phyloP scores from a whole-genome alignment of 1,140 invertebrate genomes.

The Procambarus virginalis region DNA sequence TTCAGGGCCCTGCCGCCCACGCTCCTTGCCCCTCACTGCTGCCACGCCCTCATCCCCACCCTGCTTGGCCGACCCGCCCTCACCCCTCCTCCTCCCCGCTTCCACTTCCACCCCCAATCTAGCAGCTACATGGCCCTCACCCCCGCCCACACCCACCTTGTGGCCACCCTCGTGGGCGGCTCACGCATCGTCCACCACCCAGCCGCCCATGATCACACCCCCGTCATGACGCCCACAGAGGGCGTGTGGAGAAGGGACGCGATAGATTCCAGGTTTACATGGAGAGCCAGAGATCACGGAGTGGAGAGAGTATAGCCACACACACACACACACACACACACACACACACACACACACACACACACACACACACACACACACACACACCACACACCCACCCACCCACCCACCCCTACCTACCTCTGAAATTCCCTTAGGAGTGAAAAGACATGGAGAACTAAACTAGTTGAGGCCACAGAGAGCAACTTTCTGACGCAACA shows the following conservation, averaged over 20 bases:
- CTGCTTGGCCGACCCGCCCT: slow-evolving; percentile 25
- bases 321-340: neutral
- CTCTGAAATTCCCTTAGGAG: too few species aligned
- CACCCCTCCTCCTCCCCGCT: slow-evolving; percentile 22
- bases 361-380: neutral
- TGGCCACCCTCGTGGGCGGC: slow-evolving; percentile 35
- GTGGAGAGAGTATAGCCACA: slow-evolving; percentile 8
- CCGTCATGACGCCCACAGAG: neutral
- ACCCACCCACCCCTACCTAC: neutral
- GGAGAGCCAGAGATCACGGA: slow-evolving; percentile 9
- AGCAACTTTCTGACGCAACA: too few species aligned
- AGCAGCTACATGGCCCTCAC: slow-evolving; percentile 35
- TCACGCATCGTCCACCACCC: slow-evolving; percentile 21
- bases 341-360: neutral
- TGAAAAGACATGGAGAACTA: too few species aligned
- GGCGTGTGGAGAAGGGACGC: slow-evolving; percentile 32
- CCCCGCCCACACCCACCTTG: slow-evolving; percentile 10
- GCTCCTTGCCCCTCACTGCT: slow-evolving; percentile 39
- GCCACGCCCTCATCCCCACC: slow-evolving; percentile 29
- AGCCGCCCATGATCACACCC: neutral
- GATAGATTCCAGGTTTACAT: slow-evolving; percentile 22
- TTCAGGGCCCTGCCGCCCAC: slow-evolving; percentile 33
- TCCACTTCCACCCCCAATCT: slow-evolving; percentile 59
- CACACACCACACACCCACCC: neutral
- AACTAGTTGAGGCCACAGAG: too few species aligned